phyloP scores from a whole-genome alignment of 2,113 vertebrate species.

The Bostrychus sinensis region DNA sequence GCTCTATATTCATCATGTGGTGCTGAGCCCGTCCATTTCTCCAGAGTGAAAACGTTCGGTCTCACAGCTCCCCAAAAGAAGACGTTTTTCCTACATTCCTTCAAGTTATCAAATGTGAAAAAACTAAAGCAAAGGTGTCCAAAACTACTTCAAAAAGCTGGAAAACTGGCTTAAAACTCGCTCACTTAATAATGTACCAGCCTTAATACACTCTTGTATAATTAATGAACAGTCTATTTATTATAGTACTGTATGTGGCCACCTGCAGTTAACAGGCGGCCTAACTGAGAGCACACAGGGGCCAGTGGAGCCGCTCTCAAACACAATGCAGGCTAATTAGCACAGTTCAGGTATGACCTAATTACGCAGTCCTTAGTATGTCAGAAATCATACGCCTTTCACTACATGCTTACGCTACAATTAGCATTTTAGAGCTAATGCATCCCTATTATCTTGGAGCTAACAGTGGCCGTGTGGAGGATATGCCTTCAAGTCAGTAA shows the following conservation, averaged over 20 bases:
- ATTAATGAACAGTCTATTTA: conserved; percentile 41
- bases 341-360: conserved; percentile 18
- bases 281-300: conserved; percentile 16
- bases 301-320: conserved; percentile 8
- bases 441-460: conserved; percentile 7
- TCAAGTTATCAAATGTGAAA: too few relatives aligned
- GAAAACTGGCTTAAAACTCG: too few relatives aligned
- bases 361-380: conserved; percentile 40
- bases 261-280: conserved; percentile 38
- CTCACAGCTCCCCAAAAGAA: too few relatives aligned
- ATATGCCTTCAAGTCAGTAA: too few relatives aligned
- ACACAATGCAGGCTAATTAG: conserved; percentile 47
- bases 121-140: too few relatives aligned
- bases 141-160: too few relatives aligned
- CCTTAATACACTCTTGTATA: conserved; percentile 19
- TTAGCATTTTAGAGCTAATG: conserved; percentile 1
- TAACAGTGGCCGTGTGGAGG: too few relatives aligned
- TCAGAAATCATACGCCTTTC: conserved; percentile 18
- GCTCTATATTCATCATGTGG: too few relatives aligned
- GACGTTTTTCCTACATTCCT: too few relatives aligned
- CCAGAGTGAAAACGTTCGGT: too few relatives aligned
- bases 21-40: too few relatives aligned
- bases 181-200: conserved; percentile 35
- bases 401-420: conserved; percentile 25
- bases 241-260: conserved; percentile 42